Evolutionary conservation across 2,888 invertebrate genomes (phyloP), one percentile per base, ranked within the genome.

Genomic region (Podabrus alpinus): DNA sequence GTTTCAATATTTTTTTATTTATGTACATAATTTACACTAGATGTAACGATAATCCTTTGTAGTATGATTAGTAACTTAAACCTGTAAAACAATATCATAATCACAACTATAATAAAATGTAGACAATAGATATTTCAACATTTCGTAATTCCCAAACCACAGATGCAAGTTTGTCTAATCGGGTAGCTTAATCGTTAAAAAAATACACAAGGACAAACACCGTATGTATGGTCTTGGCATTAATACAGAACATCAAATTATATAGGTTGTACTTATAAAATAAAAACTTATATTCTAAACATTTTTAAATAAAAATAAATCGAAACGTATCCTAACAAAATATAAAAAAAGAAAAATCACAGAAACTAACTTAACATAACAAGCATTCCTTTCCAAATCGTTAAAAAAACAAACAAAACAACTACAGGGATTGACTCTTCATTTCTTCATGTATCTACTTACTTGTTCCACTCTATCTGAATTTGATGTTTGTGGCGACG

Each of bases 401-500:
- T 64, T 64, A 64, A 64, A 45, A 70, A 64, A 13, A 70, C n/a
- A 16, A 70, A 70, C 13, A 15, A 62, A 25, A 62, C 62, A 19
- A 45, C 45, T 45, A 45, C 45, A n/a, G 13, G n/a, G 45, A 45
- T 45, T 45, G 45, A 13, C 1, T 60, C 62, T 45, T 83, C 81
- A 85, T 78, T 86, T 86, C 78, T 85, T 86, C 78, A 85, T 78
- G 79, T 83, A 84, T 80, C 86, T 85, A 85, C 85, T 85, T 81
- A 87, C 86, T 83, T 85, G 85, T 72, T 85, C 82, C 15, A 72
- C 66, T 66, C 77, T 79, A 19, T 80, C 85, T 71, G 79, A 78
- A 76, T 81, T 84, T 19, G 84, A 78, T 71, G 80, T 79, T 75
- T 83, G 84, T 7, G 80, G 81, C 45, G 80, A 80, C 45, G 45